Evolutionary conservation across 2,113 vertebrate genomes (phyloP).

Genomic region (Orycteropus afer): DNA sequence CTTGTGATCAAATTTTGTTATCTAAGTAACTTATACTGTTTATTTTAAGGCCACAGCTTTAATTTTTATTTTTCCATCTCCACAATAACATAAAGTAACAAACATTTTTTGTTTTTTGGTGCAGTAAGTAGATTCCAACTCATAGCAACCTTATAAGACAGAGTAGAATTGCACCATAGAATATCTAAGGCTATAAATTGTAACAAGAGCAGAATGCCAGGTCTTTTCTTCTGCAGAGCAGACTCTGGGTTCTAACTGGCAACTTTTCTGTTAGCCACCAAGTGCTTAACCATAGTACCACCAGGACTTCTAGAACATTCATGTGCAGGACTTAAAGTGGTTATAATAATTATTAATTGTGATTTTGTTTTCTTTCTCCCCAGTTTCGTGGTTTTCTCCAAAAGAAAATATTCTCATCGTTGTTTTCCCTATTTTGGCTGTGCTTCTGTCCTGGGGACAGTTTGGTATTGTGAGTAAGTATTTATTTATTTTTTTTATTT

Average conservation of each 20-base stretch:
- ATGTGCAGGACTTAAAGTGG: constrained; percentile 20
- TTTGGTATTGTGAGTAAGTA: constrained; percentile 86
- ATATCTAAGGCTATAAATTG: no score
- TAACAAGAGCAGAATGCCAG: background rate
- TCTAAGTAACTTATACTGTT: background rate
- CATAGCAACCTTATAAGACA: no score
- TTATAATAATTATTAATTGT: constrained; percentile 60
- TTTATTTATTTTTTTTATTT: constrained; percentile 58
- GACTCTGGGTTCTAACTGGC: background rate
- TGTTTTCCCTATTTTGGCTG: constrained; percentile 76
- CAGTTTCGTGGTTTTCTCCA: constrained; percentile 84
- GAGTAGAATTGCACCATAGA: no score
- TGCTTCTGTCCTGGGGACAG: constrained; percentile 82
- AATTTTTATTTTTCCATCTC: constrained; percentile 33
- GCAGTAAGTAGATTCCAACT: background rate
- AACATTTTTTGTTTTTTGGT: background rate
- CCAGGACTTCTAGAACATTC: background rate
- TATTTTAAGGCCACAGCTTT: background rate
- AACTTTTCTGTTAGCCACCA: background rate
- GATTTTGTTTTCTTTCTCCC: constrained; percentile 69
- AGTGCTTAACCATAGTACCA: background rate
- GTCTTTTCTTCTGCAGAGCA: background rate
- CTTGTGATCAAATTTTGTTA: background rate
- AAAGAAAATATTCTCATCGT: constrained; percentile 82
- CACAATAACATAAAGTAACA: background rate